A percentile compares a stretch with the other conserved stretches of the same genome.
These are phyloP conservation scores for Cettia cetti DNA, from an alignment of 2,113 vertebrate genomes.

Conservation along the genomic window DNA sequence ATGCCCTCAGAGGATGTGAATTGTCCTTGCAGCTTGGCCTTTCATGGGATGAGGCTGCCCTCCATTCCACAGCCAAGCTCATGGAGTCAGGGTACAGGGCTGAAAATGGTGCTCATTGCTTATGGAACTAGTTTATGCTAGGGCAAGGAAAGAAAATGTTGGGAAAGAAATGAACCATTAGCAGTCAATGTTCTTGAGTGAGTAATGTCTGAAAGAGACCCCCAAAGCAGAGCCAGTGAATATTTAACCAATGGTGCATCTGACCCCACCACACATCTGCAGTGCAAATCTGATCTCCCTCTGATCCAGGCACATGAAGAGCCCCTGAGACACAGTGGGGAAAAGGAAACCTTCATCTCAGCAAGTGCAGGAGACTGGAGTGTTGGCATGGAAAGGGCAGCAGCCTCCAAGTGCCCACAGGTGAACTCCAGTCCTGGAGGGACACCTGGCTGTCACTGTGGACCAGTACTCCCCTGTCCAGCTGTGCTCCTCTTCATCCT, in stretches of 20 bases:
- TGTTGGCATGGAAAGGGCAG: background rate
- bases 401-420: background rate
- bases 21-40: background rate
- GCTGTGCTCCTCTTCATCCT: background rate
- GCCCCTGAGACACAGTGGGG: background rate
- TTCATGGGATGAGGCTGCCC: background rate
- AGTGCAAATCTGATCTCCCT: background rate
- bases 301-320: background rate
- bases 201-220: background rate
- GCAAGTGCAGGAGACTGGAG: background rate
- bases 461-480: background rate
- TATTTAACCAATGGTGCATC: background rate
- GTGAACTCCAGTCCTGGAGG: background rate
- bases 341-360: background rate
- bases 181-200: background rate
- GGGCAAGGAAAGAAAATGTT: background rate
- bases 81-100: background rate
- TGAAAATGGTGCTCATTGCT: background rate
- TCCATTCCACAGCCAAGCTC: background rate
- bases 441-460: background rate
- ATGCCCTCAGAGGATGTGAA: fast-evolving
- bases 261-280: background rate
- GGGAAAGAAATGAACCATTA: background rate
- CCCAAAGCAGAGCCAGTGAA: background rate
- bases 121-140: background rate